phyloP scores from a whole-genome alignment of 2,797 vertebrate genomes.

The Lagocephalus sceleratus region DNA sequence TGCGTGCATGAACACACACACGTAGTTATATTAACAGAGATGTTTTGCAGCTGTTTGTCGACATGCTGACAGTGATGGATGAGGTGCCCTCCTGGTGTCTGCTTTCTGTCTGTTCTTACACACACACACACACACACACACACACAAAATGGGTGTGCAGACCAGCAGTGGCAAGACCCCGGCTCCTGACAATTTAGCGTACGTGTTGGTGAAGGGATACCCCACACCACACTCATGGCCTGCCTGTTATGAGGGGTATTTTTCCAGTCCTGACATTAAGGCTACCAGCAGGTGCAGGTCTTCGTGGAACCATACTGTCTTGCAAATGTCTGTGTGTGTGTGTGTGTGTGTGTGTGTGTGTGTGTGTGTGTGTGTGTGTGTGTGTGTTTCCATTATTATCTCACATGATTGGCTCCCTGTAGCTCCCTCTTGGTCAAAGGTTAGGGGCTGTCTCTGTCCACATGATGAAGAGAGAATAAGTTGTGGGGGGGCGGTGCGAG shows the following conservation, averaged over 20 bases:
- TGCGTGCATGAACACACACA: too few relatives aligned
- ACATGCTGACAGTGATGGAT: conserved; percentile 77
- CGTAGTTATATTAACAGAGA: conserved; percentile 71
- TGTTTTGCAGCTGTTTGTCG: conserved; percentile 78
- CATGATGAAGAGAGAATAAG: conserved; percentile 30
- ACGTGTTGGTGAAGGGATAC: conserved; percentile 27
- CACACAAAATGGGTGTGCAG: conserved; percentile 42
- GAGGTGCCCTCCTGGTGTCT: conserved; percentile 75
- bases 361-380: conserved; percentile 9
- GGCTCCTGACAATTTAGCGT: conserved; percentile 38
- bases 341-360: not conserved
- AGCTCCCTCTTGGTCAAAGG: conserved; percentile 44
- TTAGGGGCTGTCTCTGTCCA: conserved; percentile 53
- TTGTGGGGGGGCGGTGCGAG: conserved; percentile 24
- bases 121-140: conserved; percentile 14
- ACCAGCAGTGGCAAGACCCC: conserved; percentile 52
- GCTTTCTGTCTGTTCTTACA: conserved; percentile 69
- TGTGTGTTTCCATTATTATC: conserved; percentile 59
- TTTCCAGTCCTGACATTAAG: conserved; percentile 75
- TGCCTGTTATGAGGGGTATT: conserved; percentile 53
- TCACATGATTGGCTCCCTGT: conserved; percentile 58
- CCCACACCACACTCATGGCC: conserved; percentile 25
- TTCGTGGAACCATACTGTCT: conserved; percentile 49
- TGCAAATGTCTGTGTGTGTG: conserved; percentile 4
- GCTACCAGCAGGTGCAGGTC: conserved; percentile 77